phyloP scores from a whole-genome alignment of 2,113 vertebrate genomes.

The Vombatus ursinus region DNA sequence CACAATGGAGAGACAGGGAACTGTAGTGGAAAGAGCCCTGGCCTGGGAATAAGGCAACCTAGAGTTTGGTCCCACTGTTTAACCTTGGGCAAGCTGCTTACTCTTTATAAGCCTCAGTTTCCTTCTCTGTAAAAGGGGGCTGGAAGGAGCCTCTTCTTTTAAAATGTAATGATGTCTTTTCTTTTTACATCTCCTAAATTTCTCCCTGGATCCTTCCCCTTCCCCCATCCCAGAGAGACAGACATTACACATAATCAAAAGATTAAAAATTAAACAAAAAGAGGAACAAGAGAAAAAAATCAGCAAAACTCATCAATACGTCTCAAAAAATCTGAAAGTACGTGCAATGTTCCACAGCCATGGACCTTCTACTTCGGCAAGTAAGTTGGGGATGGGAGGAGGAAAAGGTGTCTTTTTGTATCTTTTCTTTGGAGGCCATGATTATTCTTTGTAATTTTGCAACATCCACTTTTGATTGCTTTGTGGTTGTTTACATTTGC shows the following conservation, averaged over 20 bases:
- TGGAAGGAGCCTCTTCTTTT: neutral
- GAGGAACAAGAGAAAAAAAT: neutral
- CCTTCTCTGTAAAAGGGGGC: neutral
- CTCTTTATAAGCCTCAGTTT: neutral
- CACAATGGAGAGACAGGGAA: neutral
- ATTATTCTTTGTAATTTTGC: neutral
- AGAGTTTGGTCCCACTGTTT: neutral
- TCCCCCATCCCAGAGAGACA: neutral
- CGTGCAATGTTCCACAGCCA: neutral
- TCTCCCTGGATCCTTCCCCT: neutral
- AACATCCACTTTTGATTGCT: no score
- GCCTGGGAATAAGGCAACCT: neutral
- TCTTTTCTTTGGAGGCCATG: neutral
- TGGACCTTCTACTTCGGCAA: neutral
- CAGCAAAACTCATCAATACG: no score
- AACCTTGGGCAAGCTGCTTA: neutral
- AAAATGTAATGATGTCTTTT: neutral
- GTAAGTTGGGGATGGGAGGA: neutral
- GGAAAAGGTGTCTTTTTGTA: neutral
- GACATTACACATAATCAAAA: neutral
- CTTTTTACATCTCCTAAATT: neutral
- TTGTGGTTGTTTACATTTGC: neutral
- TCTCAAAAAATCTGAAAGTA: no score
- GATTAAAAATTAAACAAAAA: neutral
- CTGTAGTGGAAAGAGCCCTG: neutral